Evolutionary conservation across 2,888 invertebrate genomes (phyloP), one percentile per base, ranked within the genome.

Genomic region (Cryptocheilus praepositus): DNA sequence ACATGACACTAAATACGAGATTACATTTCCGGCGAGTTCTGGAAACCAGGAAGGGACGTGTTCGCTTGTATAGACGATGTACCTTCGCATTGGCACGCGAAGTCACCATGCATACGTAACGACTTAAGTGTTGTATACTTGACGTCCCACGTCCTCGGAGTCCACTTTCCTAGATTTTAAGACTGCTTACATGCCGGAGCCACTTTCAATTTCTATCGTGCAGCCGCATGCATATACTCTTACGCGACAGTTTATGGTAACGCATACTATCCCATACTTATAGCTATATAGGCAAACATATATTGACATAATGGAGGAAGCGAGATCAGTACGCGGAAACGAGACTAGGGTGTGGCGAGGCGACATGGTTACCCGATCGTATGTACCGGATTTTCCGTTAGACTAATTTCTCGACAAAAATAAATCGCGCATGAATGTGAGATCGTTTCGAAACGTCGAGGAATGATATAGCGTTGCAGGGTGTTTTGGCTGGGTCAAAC

Each of bases 161-260:
- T 46, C 65, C 56, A 63, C 61, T 74, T 74, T 53, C 66, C 61
- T 66, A 64, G 56, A 72, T 76, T 74, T 79, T 71, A 62, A 76
- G 70, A 66, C 69, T 60, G 55, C 25, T 49, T 51, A 56, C 36
- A 44, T 53, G 64, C 45, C 25, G 61, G 46, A 46, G 57, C 67
- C 58, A 74, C 77, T 78, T 80, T 81, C 76, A 57, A 59, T 81
- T 80, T 81, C 74, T 67, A 53, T 11, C 36, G 36, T 7, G 11
- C 36, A 36, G 36, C 36, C 36, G 36, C 8, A 11, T 7, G 36
- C 7, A 11, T 11, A 36, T 11, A 36, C 11, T 36, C 13, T 11
- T 1, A 1, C 55, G 36, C 36, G 8, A 11, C 11, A 11, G 1
- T 4, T 11, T 8, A 36, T 11, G 8, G 36, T 36, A 36, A 36